These are phyloP conservation scores for Odocoileus hemionus DNA, from an alignment of 2,113 vertebrate genomes.

Conservation along the genomic window DNA sequence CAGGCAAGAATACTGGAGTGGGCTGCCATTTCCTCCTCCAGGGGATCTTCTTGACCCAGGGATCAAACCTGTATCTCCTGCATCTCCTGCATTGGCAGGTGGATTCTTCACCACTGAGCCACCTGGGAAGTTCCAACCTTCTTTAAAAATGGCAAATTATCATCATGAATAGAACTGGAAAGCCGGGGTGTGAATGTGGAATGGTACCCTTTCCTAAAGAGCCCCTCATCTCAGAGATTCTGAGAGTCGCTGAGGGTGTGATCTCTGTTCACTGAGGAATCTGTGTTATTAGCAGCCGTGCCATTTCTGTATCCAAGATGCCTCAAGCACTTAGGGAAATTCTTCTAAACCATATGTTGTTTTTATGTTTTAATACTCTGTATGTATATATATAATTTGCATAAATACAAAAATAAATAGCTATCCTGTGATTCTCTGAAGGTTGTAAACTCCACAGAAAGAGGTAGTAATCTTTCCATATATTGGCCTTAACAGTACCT, in stretches of 20 bases:
- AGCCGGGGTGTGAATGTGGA: not conserved
- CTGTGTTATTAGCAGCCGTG: constrained; percentile 23
- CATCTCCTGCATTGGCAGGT: not conserved
- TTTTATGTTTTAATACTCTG: constrained; percentile 52
- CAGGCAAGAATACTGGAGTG: not conserved
- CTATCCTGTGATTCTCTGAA: constrained; percentile 48
- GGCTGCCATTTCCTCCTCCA: not conserved
- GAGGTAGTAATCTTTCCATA: not conserved
- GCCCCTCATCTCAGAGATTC: not conserved
- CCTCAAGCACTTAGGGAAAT: constrained; percentile 45
- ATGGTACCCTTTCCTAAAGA: not conserved
- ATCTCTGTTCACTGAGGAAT: not conserved
- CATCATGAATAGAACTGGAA: not conserved
- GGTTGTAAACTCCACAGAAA: not conserved
- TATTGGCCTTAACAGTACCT: not conserved
- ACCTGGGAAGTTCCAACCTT: not conserved
- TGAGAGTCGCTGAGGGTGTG: not conserved
- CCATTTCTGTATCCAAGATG: constrained; percentile 2
- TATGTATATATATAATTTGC: constrained; percentile 60
- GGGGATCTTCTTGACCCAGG: not conserved
- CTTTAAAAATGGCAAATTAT: not conserved
- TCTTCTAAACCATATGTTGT: constrained; percentile 62
- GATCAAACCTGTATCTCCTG: not conserved
- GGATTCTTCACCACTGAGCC: not conserved
- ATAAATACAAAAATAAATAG: constrained; percentile 73